Evolutionary conservation across 2,888 invertebrate species (phyloP), one percentile per base, ranked within the genome.

Genomic region (Thereva nobilitata): DNA sequence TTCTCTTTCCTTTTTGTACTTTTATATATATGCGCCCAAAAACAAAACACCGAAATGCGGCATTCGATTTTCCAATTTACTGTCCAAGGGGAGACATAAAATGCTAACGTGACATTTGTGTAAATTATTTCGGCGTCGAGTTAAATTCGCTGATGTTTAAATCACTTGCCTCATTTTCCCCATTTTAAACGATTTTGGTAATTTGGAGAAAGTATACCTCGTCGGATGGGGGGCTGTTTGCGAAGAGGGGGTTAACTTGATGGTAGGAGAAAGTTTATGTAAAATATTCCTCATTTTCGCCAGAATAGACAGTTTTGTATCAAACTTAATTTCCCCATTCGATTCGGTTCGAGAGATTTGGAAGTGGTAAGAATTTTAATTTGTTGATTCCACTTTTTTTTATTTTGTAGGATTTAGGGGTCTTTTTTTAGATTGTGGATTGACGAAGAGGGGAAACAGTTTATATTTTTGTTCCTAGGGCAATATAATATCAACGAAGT

Each of bases 71-170:
- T 6, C 61, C 57, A 67, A 64, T 57, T 59, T 66, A 45, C 52
- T 64, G 63, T 67, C 70, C 64, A 37, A 23, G 45, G 70, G 68
- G 70, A 70, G 55, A 59, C 55, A 70, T 70, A 70, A 70, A 70
- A 68, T 67, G 67, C 56, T 67, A 70, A 70, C 70, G 70, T 70
- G 70, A 70, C 70, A 68, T 70, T 70, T 70, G 41, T 57, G 61
- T 64, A 65, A 65, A 65, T 65, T 67, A 63, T 65, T 50, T 41
- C 50, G 49, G 23, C 23, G 23, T 23, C 23, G 23, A 23, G 23
- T 23, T 23, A 23, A 23, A 23, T 42, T 59, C 50, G 55, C 12
- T 41, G 41, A 23, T 49, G 61, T 61, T 50, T 10, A 34, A 55
- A 23, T 23, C 23, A 23, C 23, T 23, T 23, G 23, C 23, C 23